Base-by-base conservation (phyloP, 2,797 vertebrate species). In the Peromyscus eremicus region DNA sequence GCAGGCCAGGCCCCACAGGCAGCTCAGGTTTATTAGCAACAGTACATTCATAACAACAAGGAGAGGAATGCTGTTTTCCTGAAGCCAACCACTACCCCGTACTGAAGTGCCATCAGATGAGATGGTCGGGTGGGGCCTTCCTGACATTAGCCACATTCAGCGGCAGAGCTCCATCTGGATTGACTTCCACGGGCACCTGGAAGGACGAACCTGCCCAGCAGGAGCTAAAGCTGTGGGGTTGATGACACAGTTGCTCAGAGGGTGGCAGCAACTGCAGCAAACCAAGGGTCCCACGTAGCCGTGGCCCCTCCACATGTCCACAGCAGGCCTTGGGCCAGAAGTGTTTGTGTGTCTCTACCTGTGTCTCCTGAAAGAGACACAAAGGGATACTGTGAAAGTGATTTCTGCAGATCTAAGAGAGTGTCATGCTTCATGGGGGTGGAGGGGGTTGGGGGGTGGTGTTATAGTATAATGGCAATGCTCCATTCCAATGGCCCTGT, bases 191-290 rank as follows among this genome's bases (percentile, higher is more conserved):
- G 29, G 86, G 34, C 32, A n/a, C 1, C 9, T 14, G 1, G 0
- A 46, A 2, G 27, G 73, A 85, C 60, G 43, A n/a, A 10, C 29
- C 32, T 14, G 55, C n/a, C 79, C 25, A 34, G 76, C 5, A 1
- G 2, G n/a, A 86, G 68, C 27, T 19, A 19, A 4, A 5, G 70
- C n/a, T 0, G 25, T 7, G 4, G 37, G 40, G 21, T 12, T 0
- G 2, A 10, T 16, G 9, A 1, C 2, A 13, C 34, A 4, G 27
- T 60, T 4, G 37, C 29, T 43, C 0, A 25, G 43, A 29, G 2
- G 7, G 0, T 0, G n/a, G 84, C 13, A 0, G 43, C 32, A 7
- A 10, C 14, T 0, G 8, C 0, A 32, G 43, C 49, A 19, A 34
- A 34, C n/a, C 19, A 64, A 17, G 34, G 71, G 7, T 19, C 68